phyloP scores from a whole-genome alignment of 2,888 invertebrate genomes.

The Tubiluchus corallicola region DNA sequence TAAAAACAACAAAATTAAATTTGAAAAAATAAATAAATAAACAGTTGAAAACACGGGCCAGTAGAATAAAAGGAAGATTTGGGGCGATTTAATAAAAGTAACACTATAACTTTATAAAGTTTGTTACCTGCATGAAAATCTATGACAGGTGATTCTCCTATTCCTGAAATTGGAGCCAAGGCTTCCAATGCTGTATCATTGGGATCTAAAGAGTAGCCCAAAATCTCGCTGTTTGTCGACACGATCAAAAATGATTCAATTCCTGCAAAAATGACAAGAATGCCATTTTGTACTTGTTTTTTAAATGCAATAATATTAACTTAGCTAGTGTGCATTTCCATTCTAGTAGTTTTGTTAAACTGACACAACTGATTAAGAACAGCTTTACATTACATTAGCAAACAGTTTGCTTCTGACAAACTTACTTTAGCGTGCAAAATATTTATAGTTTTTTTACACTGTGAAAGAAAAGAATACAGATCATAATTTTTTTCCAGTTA shows the following conservation, averaged over 20 bases:
- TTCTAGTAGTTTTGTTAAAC: no score
- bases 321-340: no score
- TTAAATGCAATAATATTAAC: no score
- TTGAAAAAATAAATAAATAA: conserved; percentile 9
- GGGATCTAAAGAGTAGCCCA: not conserved
- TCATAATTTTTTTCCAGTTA: no score
- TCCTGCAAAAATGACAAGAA: not conserved
- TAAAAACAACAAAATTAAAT: no score
- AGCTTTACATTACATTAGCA: no score
- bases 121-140: not conserved
- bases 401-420: no score
- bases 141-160: not conserved
- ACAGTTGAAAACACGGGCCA: not conserved
- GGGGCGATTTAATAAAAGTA: not conserved
- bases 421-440: no score
- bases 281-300: no score
- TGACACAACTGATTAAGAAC: no score
- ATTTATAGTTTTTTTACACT: no score
- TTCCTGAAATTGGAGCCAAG: not conserved
- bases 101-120: not conserved
- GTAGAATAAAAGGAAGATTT: not conserved
- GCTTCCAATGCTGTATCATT: conserved; percentile 3
- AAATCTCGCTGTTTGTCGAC: not conserved
- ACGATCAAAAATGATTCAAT: not conserved
- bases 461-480: no score